Conservation (phyloP, 2,888 invertebrate genomes). For the Nymphalis urticae region DNA sequence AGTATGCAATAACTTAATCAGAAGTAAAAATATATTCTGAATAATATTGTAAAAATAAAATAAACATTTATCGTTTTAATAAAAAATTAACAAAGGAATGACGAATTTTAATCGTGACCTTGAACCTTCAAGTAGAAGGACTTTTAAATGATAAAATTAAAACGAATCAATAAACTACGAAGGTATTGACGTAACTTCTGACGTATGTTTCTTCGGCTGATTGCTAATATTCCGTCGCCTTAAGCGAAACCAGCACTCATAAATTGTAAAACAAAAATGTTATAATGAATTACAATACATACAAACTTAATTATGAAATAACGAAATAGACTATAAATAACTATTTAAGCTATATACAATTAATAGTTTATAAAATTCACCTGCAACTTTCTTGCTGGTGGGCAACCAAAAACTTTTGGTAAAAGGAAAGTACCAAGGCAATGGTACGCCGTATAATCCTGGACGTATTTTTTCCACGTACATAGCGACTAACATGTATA, state of each 20-base stretch:
- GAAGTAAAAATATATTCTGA: not conserved
- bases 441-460: constrained; percentile 91
- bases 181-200: constrained; percentile 11
- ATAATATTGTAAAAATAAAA: not conserved
- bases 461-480: constrained; percentile 94
- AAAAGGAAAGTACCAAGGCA: constrained; percentile 92
- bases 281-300: too few species aligned
- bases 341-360: not conserved
- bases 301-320: too few species aligned
- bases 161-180: constrained; percentile 19
- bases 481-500: constrained; percentile 89
- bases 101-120: not conserved
- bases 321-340: too few species aligned
- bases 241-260: not conserved
- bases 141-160: constrained; percentile 4
- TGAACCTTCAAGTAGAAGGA: constrained; percentile 16
- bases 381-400: constrained; percentile 57
- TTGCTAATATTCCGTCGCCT: not conserved
- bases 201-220: not conserved
- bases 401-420: constrained; percentile 82
- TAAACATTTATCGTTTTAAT: not conserved
- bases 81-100: not conserved
- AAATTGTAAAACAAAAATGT: not conserved
- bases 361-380: constrained; percentile 46
- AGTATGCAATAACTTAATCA: too few species aligned